A percentile compares a stretch with the other conserved stretches of the same genome.
These are phyloP conservation scores for Ophraella communa DNA, from an alignment of 2,888 invertebrate genomes.

Conservation along the genomic window DNA sequence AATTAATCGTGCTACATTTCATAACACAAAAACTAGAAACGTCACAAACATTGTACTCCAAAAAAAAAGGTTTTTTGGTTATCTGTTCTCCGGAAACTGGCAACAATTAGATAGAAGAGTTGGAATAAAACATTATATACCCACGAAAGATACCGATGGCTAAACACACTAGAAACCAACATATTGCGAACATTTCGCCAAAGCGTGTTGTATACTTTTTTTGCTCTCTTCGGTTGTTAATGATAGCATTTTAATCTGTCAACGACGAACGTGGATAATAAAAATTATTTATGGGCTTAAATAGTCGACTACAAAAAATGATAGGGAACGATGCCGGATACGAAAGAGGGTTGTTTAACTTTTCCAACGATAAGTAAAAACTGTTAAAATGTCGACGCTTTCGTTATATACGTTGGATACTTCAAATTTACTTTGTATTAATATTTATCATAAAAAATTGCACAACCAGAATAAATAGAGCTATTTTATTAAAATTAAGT, in stretches of 20 bases:
- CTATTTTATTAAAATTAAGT: too few relatives aligned
- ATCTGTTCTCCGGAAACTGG: background rate
- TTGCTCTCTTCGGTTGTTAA: conserved; percentile 33
- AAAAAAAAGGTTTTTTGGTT: background rate
- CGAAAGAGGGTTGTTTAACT: background rate
- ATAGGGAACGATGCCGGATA: background rate
- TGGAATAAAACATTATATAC: background rate
- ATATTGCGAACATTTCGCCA: conserved; percentile 33
- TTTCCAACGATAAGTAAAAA: background rate
- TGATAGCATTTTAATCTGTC: conserved; percentile 43
- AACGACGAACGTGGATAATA: conserved; percentile 37
- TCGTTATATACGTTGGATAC: too few relatives aligned
- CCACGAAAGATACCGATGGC: conserved; percentile 15
- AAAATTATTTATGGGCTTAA: conserved; percentile 41
- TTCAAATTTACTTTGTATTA: too few relatives aligned
- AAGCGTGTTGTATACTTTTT: background rate
- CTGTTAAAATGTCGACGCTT: too few relatives aligned
- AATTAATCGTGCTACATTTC: too few relatives aligned
- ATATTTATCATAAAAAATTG: too few relatives aligned
- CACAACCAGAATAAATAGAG: too few relatives aligned
- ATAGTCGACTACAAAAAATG: background rate
- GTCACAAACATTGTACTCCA: background rate
- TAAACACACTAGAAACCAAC: conserved; percentile 31
- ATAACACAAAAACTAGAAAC: too few relatives aligned
- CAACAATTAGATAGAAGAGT: background rate